phyloP scores from a whole-genome alignment of 1,140 invertebrate genomes.

The Eumaeus atala region DNA sequence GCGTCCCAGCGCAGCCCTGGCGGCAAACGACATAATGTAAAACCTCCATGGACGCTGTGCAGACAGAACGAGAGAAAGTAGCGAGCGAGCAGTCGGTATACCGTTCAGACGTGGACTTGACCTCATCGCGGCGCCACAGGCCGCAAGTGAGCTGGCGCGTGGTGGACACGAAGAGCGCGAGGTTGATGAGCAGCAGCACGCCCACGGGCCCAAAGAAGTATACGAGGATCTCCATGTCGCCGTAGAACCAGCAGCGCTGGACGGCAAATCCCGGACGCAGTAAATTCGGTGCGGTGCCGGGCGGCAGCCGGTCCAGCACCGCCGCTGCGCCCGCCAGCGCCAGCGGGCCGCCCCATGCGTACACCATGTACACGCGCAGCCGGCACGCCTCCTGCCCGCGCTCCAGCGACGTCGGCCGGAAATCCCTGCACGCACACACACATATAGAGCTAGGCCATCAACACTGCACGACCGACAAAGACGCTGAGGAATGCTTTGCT shows the following conservation, averaged over 20 bases:
- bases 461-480: too few species aligned
- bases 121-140: constrained; percentile 88
- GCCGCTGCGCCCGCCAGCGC: constrained; percentile 82
- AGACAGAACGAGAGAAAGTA: background rate
- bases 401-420: constrained; percentile 86
- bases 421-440: constrained; percentile 76
- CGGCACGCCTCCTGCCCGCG: constrained; percentile 86
- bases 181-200: constrained; percentile 82
- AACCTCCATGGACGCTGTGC: too few species aligned
- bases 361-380: constrained; percentile 83
- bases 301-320: constrained; percentile 79
- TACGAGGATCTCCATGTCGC: constrained; percentile 84
- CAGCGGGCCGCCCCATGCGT: constrained; percentile 87
- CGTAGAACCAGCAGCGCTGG: constrained; percentile 86
- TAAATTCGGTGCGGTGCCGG: constrained; percentile 74
- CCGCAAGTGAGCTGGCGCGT: constrained; percentile 89
- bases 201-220: constrained; percentile 90
- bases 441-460: too few species aligned
- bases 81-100: constrained; percentile 36
- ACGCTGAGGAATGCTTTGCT: too few species aligned
- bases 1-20: constrained; percentile 78
- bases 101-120: constrained; percentile 90
- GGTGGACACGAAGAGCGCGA: constrained; percentile 85
- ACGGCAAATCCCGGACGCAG: constrained; percentile 84
- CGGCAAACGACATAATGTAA: background rate